Evolutionary conservation across 1,140 invertebrate genomes (phyloP).

Genomic region (Drosophila azteca): DNA sequence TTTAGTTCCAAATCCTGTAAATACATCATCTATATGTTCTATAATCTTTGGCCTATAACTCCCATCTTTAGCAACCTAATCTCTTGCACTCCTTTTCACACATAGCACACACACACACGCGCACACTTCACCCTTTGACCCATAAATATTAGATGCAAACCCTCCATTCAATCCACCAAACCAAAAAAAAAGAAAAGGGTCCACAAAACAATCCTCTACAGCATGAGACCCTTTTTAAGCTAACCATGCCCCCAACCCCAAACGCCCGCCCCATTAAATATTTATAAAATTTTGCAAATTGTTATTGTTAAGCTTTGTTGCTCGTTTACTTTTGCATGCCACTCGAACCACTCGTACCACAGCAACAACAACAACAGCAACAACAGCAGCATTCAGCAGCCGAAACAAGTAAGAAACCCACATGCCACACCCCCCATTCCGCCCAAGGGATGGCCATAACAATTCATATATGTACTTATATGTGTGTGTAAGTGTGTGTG

Average conservation of each 20-base stretch:
- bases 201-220: conserved; percentile 18
- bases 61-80: conserved; percentile 1
- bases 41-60: conserved; percentile 23
- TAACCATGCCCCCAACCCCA: no score
- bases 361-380: conserved; percentile 35
- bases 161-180: conserved; percentile 46
- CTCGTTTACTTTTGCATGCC: conserved; percentile 77
- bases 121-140: conserved; percentile 21
- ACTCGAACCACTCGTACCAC: conserved; percentile 21
- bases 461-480: not conserved
- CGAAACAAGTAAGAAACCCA: conserved; percentile 28
- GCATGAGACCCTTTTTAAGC: conserved; percentile 22
- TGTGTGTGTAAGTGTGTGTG: not conserved
- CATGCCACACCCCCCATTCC: not conserved
- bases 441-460: conserved; percentile 34
- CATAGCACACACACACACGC: conserved; percentile 12
- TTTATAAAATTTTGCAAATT: conserved; percentile 80
- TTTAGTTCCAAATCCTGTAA: no score
- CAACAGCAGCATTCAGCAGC: conserved; percentile 55
- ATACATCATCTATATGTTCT: conserved; percentile 3
- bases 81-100: conserved; percentile 29
- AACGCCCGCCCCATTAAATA: conserved; percentile 63
- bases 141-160: conserved; percentile 43
- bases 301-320: conserved; percentile 74
- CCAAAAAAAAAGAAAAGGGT: conserved; percentile 34